A percentile compares a stretch with the other conserved stretches of the same genome.
Conservation (phyloP, 1,140 invertebrate species). For the Ectropis grisescens region DNA sequence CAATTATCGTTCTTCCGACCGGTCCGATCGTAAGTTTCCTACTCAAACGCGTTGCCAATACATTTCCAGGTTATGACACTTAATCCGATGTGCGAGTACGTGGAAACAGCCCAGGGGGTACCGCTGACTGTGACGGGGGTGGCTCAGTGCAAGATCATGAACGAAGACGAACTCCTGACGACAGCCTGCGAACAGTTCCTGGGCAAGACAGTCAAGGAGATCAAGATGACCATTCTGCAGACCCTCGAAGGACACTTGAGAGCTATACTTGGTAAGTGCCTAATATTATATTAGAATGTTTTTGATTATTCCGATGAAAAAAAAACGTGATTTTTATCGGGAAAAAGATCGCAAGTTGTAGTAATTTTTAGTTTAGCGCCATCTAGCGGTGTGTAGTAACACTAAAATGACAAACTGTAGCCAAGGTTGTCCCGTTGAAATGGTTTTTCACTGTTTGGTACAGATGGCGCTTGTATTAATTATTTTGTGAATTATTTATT, state of each 20-base stretch:
- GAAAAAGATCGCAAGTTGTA: too few species aligned
- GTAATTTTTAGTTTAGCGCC: too few species aligned
- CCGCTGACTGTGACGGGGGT: slow-evolving; percentile 96
- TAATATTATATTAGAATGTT: too few species aligned
- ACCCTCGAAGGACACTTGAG: slow-evolving; percentile 97
- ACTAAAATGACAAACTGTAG: too few species aligned
- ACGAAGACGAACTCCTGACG: slow-evolving; percentile 93
- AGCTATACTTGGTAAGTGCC: slow-evolving; percentile 89
- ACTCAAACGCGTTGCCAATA: slow-evolving; percentile 60
- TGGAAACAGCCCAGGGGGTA: slow-evolving; percentile 96
- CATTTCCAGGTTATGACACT: slow-evolving; percentile 87
- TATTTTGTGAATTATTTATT: too few species aligned
- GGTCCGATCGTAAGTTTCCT: slow-evolving; percentile 12
- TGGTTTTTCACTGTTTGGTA: too few species aligned
- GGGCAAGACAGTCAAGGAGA: slow-evolving; percentile 91
- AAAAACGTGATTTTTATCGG: too few species aligned
- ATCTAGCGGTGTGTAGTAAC: too few species aligned
- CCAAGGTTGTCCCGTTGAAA: too few species aligned
- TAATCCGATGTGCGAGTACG: slow-evolving; percentile 95
- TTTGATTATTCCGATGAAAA: too few species aligned
- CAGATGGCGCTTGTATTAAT: too few species aligned
- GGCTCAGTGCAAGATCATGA: slow-evolving; percentile 98
- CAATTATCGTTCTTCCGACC: too few species aligned
- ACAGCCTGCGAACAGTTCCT: slow-evolving; percentile 98
- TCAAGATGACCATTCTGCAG: slow-evolving; percentile 94